Conservation (phyloP, 2,797 vertebrate genomes). For the Alfaro cultratus region DNA sequence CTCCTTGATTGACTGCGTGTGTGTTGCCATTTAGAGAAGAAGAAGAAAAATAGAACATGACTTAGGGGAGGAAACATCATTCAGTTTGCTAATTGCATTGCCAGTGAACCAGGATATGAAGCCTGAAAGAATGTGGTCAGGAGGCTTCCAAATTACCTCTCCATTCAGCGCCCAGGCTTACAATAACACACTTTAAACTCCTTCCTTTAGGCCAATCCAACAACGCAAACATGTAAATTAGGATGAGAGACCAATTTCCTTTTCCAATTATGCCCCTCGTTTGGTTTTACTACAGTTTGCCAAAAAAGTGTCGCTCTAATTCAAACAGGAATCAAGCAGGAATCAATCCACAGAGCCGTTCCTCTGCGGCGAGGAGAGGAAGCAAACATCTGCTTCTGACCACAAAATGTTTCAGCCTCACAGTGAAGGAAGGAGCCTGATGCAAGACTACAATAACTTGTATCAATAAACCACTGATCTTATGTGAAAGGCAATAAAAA, state of each 20-base stretch:
- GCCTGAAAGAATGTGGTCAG: constrained; percentile 51
- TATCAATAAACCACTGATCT: not conserved
- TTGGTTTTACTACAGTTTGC: constrained; percentile 57
- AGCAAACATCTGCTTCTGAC: constrained; percentile 25
- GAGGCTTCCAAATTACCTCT: constrained; percentile 61
- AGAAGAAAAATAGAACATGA: constrained; percentile 46
- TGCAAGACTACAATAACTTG: constrained; percentile 17
- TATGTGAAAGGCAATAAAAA: not conserved
- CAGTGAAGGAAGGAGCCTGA: constrained; percentile 38
- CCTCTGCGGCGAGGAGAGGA: constrained; percentile 27
- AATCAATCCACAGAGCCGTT: constrained; percentile 63
- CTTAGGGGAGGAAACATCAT: constrained; percentile 61
- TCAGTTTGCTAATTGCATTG: constrained; percentile 68
- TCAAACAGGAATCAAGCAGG: constrained; percentile 64
- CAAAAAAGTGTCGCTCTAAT: constrained; percentile 44
- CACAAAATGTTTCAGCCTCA: constrained; percentile 53
- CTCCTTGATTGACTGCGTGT: constrained; percentile 43
- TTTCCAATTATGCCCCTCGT: constrained; percentile 67
- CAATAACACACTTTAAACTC: constrained; percentile 67
- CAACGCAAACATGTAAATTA: constrained; percentile 71
- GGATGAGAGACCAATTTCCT: constrained; percentile 70
- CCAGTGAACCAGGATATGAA: constrained; percentile 62
- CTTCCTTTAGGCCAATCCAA: constrained; percentile 67
- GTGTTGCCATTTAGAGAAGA: constrained; percentile 29
- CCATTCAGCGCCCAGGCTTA: constrained; percentile 45